phyloP scores from a whole-genome alignment of 2,888 invertebrate species.

The Chironomus tentans region DNA sequence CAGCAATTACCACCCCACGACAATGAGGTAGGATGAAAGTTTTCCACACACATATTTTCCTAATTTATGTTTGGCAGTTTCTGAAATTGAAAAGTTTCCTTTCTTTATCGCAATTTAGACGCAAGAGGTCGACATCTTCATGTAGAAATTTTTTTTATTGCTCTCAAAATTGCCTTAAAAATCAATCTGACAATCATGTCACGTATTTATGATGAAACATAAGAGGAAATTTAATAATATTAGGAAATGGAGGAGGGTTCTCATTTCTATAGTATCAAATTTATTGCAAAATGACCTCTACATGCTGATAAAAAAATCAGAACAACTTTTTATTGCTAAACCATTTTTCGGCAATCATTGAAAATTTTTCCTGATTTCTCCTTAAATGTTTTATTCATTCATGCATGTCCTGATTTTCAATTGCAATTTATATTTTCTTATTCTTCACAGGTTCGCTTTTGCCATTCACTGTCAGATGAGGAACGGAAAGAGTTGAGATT shows the following conservation, averaged over 20 bases:
- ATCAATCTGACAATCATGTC: constrained; percentile 12
- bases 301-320: background rate
- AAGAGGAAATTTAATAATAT: constrained; percentile 12
- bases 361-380: background rate
- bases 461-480: constrained; percentile 86
- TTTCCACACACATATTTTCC: background rate
- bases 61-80: background rate
- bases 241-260: background rate
- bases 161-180: background rate
- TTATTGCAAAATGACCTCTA: no score
- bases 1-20: constrained; percentile 97
- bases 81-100: constrained; percentile 21
- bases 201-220: constrained; percentile 24
- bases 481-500: constrained; percentile 87
- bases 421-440: constrained; percentile 6
- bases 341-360: constrained; percentile 11
- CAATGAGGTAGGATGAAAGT: constrained; percentile 56
- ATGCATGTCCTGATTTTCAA: constrained; percentile 24
- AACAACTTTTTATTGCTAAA: constrained; percentile 18
- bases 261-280: no score
- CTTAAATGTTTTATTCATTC: constrained; percentile 4
- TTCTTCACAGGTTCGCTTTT: constrained; percentile 67
- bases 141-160: background rate
- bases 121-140: background rate
- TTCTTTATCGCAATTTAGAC: background rate